These are phyloP conservation scores for Cheilosia soror DNA, from an alignment of 2,888 invertebrate genomes.

Conservation along the genomic window DNA sequence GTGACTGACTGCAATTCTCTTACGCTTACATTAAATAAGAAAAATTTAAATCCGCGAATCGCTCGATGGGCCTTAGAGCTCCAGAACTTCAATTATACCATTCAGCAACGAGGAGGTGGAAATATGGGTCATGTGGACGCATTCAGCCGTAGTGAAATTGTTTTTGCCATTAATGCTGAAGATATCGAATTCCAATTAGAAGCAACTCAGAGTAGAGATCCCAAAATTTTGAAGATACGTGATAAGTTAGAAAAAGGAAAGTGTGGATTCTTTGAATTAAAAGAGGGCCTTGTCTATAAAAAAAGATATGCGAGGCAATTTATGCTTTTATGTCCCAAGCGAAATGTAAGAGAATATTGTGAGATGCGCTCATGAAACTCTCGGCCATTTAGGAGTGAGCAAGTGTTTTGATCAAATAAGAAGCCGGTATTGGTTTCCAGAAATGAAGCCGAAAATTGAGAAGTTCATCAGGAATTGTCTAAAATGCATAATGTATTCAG, in stretches of 20 bases:
- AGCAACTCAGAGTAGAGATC: constrained; percentile 45
- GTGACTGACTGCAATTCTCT: constrained; percentile 78
- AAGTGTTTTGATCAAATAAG: constrained; percentile 53
- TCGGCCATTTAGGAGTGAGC: constrained; percentile 42
- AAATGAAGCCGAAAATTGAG: constrained; percentile 35
- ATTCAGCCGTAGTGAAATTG: constrained; percentile 40
- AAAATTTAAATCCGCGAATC: constrained; percentile 76
- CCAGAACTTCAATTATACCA: constrained; percentile 50
- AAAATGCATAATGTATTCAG: constrained; percentile 43
- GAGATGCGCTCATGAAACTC: constrained; percentile 56
- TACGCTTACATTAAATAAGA: constrained; percentile 69
- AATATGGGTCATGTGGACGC: constrained; percentile 65
- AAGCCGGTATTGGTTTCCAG: constrained; percentile 60
- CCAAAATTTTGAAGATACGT: constrained; percentile 33
- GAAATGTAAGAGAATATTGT: constrained; percentile 66
- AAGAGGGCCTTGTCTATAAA: constrained; percentile 50
- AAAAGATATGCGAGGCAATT: constrained; percentile 21
- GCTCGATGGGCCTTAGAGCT: constrained; percentile 78
- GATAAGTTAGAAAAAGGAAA: constrained; percentile 33
- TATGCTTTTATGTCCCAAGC: constrained; percentile 56
- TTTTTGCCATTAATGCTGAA: constrained; percentile 35
- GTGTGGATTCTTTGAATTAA: constrained; percentile 33
- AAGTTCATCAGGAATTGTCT: constrained; percentile 32
- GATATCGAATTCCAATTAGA: constrained; percentile 61
- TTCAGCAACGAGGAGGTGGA: constrained; percentile 37